Base-by-base conservation (phyloP, 2,888 invertebrate species). In the Drosophila parthenogenetica region DNA sequence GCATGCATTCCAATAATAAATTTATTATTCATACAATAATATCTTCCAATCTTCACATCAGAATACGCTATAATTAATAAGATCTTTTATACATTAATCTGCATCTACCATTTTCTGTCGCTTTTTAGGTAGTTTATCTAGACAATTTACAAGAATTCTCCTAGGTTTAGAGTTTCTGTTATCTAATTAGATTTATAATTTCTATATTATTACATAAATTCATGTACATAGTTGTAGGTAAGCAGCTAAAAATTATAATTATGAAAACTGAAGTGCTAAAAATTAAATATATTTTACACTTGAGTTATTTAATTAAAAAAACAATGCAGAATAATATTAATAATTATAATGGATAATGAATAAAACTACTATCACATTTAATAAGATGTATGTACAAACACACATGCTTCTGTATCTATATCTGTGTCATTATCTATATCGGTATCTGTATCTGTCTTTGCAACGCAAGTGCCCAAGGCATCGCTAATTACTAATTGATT, bases 321-420 rank as follows among this genome's bases (percentile, higher is more conserved):
- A 51, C 58, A 62, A 53, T 67, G 66, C 72, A 65, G 45, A 75
- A 84, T 84, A 76, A 75, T 76, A 49, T 29, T 29, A 29, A 29
- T 35, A 35, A 35, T 13, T 13, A 35, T 13, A n/a, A n/a, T n/a
- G 10, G 5, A 5, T 29, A 35, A 67, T 68, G 80, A 77, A 82
- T 85, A 87, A 88, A 87, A 78, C 88, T 89, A 86, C 88, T 90
- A 89, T 84, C 88, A 89, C 89, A 88, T 89, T 90, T 79, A 88
- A 86, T 81, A 76, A 76, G 69, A 85, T 69, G 60, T 67, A 57
- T 55, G 32, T 64, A 55, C 11, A 55, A 13, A 42, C 22, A 39
- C 11, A 13, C 14, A 25, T 46, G 29, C 14, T 17, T 10, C 8
- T 42, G n/a, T 46, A 40, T 51, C 49, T 66, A 39, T 54, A 29